Conservation (phyloP, 2,797 vertebrate genomes). For the Peromyscus aztecus region DNA sequence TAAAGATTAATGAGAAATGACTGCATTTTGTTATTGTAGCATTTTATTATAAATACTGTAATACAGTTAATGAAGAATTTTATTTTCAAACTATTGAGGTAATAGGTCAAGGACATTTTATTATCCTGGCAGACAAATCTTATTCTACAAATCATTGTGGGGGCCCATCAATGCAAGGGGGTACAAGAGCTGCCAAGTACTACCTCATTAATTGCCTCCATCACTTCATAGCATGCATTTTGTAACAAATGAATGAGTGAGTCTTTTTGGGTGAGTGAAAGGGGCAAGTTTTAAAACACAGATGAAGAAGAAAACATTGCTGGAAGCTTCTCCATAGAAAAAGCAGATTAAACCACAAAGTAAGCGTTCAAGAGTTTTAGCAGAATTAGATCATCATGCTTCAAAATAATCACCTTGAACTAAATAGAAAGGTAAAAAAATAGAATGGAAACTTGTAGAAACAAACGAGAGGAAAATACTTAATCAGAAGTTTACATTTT, state of each 20-base stretch:
- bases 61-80: constrained; percentile 55
- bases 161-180: background rate
- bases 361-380: background rate
- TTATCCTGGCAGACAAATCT: background rate
- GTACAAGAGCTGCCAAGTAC: background rate
- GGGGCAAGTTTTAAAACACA: constrained; percentile 1
- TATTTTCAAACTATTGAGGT: background rate
- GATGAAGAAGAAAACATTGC: constrained; percentile 33
- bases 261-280: constrained; percentile 36
- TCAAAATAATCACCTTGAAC: constrained; percentile 21
- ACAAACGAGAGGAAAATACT: background rate
- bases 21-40: constrained; percentile 1
- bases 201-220: background rate
- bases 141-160: background rate
- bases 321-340: background rate
- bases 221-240: background rate
- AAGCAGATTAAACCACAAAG: constrained; percentile 16
- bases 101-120: background rate
- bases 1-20: constrained; percentile 65
- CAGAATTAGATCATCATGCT: background rate
- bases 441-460: background rate
- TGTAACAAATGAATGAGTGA: background rate
- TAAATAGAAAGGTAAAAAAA: background rate
- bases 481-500: background rate
- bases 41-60: constrained; percentile 11